Percentiles rank a stretch among this genome's conserved stretches.
These are phyloP conservation scores for Charadrius vociferus DNA, from an alignment of 2,113 vertebrate genomes.

Conservation along the genomic window DNA sequence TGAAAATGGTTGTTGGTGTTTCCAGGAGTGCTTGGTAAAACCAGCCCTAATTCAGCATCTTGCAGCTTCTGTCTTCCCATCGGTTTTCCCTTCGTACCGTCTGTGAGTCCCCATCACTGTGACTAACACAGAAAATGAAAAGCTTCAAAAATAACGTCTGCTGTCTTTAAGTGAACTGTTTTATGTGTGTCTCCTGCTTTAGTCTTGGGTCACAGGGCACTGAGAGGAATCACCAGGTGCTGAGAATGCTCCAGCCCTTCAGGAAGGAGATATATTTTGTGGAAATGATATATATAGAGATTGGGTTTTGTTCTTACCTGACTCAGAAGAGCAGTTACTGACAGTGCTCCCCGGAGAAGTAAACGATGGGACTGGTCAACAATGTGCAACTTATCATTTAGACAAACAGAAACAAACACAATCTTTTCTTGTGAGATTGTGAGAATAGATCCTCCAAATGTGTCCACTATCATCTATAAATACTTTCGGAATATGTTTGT, in stretches of 20 bases:
- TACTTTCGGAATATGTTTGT: not conserved
- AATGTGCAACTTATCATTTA: not conserved
- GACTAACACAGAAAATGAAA: not conserved
- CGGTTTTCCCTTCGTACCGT: fast-evolving
- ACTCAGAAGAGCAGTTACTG: not conserved
- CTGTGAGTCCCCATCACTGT: not conserved
- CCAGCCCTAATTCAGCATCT: fast-evolving
- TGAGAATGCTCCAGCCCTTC: not conserved
- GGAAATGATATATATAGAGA: not conserved
- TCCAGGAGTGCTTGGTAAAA: not conserved
- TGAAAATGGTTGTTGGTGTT: not conserved
- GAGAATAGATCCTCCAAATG: not conserved
- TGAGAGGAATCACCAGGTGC: not conserved
- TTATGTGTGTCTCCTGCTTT: not conserved
- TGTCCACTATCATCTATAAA: not conserved
- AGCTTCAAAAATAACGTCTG: not conserved
- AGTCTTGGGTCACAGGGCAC: not conserved
- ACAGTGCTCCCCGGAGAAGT: not conserved
- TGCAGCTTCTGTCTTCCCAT: not conserved
- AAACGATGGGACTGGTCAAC: not conserved
- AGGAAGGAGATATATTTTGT: not conserved
- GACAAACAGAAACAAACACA: not conserved
- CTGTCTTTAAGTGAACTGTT: not conserved
- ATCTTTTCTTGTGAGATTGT: not conserved
- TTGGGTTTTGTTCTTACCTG: not conserved